phyloP scores from a whole-genome alignment of 2,888 invertebrate genomes.

The Lithophane ornitopus region DNA sequence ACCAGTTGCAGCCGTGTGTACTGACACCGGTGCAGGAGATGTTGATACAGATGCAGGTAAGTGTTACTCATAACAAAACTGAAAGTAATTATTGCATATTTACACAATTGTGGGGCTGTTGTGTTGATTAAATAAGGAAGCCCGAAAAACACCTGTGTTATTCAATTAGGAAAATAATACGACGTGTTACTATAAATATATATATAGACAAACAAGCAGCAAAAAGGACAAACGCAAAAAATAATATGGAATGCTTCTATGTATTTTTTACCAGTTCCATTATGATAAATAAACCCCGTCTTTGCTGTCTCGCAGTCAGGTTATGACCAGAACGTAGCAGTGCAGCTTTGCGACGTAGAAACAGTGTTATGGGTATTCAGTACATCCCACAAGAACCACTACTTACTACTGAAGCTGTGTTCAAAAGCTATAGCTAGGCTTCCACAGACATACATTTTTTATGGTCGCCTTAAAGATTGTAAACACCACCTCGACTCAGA shows the following conservation, averaged over 20 bases:
- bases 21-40: conserved; percentile 90
- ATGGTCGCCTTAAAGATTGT: not conserved
- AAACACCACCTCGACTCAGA: not conserved
- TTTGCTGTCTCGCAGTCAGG: not conserved
- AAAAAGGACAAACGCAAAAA: no score
- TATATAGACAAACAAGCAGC: not conserved
- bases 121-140: not conserved
- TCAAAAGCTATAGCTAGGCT: not conserved
- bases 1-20: conserved; percentile 83
- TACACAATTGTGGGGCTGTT: not conserved
- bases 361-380: not conserved
- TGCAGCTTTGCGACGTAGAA: not conserved
- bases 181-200: not conserved
- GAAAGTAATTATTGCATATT: conserved; percentile 4
- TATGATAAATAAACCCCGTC: not conserved
- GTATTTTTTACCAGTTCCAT: no score
- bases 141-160: not conserved
- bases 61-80: conserved; percentile 22
- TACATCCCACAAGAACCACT: not conserved
- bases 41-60: conserved; percentile 91
- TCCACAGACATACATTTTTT: not conserved
- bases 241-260: no score
- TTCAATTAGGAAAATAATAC: not conserved
- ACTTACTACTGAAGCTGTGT: not conserved
- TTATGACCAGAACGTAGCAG: not conserved